A percentile compares a stretch with the other conserved stretches of the same genome.
These are phyloP conservation scores for Scomberomorus guttatus DNA, from an alignment of 2,797 vertebrate species.

Conservation along the genomic window DNA sequence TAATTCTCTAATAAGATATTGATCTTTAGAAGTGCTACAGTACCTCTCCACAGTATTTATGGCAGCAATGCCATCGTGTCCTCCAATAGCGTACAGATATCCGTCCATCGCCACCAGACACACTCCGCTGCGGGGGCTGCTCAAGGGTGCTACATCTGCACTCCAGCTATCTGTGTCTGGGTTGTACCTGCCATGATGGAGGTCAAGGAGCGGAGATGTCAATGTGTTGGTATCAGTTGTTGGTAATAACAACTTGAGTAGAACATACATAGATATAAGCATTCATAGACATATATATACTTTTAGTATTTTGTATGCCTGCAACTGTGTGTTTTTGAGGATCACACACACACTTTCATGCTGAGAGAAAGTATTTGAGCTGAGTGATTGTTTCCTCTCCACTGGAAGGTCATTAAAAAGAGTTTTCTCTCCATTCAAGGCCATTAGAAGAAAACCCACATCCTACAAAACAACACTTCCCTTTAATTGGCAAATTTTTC, in stretches of 20 bases:
- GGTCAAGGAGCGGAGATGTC: conserved; percentile 18
- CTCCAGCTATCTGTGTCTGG: conserved; percentile 81
- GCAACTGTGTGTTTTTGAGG: conserved; percentile 13
- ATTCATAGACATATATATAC: conserved; percentile 1
- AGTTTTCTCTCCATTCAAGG: conserved; percentile 20
- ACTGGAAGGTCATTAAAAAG: conserved; percentile 29
- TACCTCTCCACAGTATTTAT: conserved; percentile 79
- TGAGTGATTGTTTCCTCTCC: conserved; percentile 24
- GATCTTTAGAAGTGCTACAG: neutral
- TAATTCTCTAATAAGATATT: neutral
- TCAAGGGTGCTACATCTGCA: conserved; percentile 78
- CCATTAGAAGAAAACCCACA: conserved; percentile 32
- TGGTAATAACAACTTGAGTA: neutral
- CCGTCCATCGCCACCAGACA: conserved; percentile 77
- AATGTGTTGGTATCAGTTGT: conserved; percentile 10
- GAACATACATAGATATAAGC: neutral
- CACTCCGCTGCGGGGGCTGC: conserved; percentile 75
- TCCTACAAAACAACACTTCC: conserved; percentile 17
- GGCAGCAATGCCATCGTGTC: conserved; percentile 71
- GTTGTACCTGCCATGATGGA: conserved; percentile 70
- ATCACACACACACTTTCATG: neutral
- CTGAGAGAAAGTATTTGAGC: conserved; percentile 4
- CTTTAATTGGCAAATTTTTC: conserved; percentile 27
- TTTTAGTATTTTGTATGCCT: conserved; percentile 7
- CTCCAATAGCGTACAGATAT: conserved; percentile 78